A percentile compares a stretch with the other conserved stretches of the same genome.
Evolutionary conservation across 2,113 vertebrate species (phyloP).

Genomic region (Phylloscopus trochiloides): DNA sequence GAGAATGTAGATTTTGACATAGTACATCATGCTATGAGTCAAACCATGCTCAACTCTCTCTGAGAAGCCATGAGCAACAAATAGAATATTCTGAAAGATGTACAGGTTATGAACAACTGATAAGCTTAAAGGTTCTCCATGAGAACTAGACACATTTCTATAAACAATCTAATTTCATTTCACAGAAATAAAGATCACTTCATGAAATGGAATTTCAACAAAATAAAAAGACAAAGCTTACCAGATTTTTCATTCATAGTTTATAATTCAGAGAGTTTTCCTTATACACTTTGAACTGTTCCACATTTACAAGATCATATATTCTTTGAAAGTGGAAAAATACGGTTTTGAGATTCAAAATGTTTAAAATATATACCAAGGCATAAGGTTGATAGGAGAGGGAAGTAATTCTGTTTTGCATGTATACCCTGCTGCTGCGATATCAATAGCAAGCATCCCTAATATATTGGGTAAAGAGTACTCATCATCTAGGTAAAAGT

Average conservation of each 20-base stretch:
- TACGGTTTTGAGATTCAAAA: neutral
- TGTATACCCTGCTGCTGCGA: neutral
- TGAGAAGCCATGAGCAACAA: neutral
- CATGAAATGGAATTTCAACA: neutral
- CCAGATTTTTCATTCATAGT: neutral
- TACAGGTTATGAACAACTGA: neutral
- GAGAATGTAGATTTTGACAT: neutral
- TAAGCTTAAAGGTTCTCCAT: neutral
- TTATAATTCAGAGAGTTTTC: neutral
- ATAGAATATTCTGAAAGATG: neutral
- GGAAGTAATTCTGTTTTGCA: neutral
- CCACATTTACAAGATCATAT: neutral
- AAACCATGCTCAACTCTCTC: neutral
- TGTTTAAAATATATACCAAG: neutral
- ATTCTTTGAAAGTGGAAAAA: neutral
- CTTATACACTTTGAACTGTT: neutral
- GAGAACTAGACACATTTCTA: neutral
- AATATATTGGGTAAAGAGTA: neutral
- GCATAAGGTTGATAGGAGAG: neutral
- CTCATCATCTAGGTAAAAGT: neutral
- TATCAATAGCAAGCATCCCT: neutral
- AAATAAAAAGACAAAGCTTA: neutral
- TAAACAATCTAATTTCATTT: neutral
- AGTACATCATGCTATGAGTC: neutral
- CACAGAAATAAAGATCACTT: neutral